A percentile compares a stretch with the other conserved stretches of the same genome.
Evolutionary conservation across 2,113 vertebrate genomes (phyloP).

Genomic region (Silurus meridionalis): DNA sequence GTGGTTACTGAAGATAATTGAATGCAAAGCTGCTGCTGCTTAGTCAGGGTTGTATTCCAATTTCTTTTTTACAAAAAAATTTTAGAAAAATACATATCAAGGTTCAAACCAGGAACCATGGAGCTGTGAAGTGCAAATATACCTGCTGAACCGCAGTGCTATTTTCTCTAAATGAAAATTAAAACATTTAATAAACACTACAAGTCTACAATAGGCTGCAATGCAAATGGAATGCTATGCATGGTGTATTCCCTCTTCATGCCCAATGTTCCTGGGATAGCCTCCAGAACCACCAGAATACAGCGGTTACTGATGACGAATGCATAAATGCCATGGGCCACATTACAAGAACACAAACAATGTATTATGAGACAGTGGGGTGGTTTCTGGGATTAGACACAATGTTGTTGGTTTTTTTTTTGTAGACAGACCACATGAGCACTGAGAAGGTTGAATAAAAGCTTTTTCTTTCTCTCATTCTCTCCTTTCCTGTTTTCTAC

Average conservation of each 20-base stretch:
- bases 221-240: not conserved
- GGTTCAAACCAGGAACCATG: not conserved
- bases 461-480: not conserved
- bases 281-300: not conserved
- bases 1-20: no score
- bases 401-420: slow-evolving; percentile 23
- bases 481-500: not conserved
- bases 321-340: not conserved
- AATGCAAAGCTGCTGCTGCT: no score
- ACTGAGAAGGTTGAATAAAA: not conserved
- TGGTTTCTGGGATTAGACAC: not conserved
- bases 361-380: not conserved
- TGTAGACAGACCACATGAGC: slow-evolving; percentile 2
- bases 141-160: not conserved
- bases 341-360: slow-evolving; percentile 19
- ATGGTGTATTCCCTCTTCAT: not conserved
- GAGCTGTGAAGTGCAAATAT: not conserved
- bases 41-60: no score
- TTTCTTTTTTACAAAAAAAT: no score
- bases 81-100: not conserved
- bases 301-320: not conserved
- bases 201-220: not conserved
- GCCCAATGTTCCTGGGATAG: not conserved
- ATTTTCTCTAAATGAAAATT: not conserved
- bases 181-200: not conserved